These are phyloP conservation scores for Meleagris gallopavo DNA, from an alignment of 2,113 vertebrate genomes.

Conservation along the genomic window DNA sequence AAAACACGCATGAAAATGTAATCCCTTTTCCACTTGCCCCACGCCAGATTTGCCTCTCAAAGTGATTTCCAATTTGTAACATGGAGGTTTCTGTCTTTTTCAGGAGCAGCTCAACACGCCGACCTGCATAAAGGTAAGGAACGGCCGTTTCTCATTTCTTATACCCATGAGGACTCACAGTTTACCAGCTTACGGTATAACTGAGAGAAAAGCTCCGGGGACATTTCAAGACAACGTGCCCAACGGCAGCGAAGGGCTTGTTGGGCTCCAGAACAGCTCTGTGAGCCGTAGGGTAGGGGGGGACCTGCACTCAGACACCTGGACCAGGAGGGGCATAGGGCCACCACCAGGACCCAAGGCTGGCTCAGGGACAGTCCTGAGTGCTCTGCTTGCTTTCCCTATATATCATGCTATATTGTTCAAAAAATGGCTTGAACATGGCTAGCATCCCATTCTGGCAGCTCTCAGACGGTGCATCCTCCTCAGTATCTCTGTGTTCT, in stretches of 20 bases:
- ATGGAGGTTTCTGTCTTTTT: background rate
- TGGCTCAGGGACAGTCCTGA: background rate
- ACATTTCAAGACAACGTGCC: background rate
- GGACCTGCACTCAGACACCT: background rate
- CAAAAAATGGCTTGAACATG: fast-evolving
- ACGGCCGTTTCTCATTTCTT: background rate
- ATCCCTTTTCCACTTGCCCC: background rate
- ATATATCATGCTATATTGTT: fast-evolving
- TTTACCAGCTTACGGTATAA: fast-evolving
- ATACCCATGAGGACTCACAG: background rate
- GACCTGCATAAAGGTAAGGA: background rate
- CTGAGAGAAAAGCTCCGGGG: background rate
- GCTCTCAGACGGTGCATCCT: fast-evolving
- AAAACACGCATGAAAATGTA: fast-evolving
- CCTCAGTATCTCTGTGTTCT: background rate
- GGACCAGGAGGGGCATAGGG: background rate
- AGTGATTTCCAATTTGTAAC: background rate
- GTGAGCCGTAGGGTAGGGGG: no score
- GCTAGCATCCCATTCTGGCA: background rate
- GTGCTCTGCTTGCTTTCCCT: background rate
- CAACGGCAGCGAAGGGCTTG: background rate
- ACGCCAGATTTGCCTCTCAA: background rate
- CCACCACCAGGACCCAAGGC: background rate
- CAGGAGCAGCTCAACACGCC: fast-evolving
- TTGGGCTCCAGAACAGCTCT: background rate